Evolutionary conservation across 2,113 vertebrate species (phyloP).

Genomic region (Pteruthius melanotis): DNA sequence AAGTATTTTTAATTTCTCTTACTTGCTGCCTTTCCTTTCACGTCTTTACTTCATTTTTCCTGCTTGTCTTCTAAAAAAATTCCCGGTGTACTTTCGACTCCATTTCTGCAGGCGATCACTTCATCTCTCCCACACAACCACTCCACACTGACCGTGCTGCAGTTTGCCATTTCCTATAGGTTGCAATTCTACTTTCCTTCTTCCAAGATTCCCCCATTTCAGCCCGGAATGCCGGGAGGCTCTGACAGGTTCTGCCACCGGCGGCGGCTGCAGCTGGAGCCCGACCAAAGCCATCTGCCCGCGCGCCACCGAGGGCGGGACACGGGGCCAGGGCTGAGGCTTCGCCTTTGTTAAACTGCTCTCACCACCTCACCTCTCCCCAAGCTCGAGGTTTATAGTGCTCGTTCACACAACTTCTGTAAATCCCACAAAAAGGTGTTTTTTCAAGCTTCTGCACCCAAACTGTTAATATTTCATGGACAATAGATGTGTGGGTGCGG

Average conservation of each 20-base stretch:
- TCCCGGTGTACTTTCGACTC: neutral
- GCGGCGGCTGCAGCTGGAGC: neutral
- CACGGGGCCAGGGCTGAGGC: rapidly evolving
- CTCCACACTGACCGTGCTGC: rapidly evolving
- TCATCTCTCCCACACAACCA: neutral
- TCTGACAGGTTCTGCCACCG: neutral
- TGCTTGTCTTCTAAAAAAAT: neutral
- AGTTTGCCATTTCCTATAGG: neutral
- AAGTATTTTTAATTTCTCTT: neutral
- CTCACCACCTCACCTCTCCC: rapidly evolving
- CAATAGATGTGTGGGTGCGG: rapidly evolving
- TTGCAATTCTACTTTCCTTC: neutral
- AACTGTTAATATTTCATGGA: neutral
- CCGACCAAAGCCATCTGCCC: neutral
- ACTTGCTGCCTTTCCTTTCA: neutral
- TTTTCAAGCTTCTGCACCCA: neutral
- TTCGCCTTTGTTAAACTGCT: neutral
- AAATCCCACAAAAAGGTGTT: rapidly evolving
- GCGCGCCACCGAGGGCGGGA: rapidly evolving
- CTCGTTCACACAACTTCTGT: neutral
- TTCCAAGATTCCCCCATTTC: neutral
- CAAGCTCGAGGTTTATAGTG: neutral
- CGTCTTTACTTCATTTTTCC: neutral
- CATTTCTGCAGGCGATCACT: rapidly evolving
- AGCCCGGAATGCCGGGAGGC: neutral